phyloP scores from a whole-genome alignment of 2,113 vertebrate species.

The Ochotona princeps region DNA sequence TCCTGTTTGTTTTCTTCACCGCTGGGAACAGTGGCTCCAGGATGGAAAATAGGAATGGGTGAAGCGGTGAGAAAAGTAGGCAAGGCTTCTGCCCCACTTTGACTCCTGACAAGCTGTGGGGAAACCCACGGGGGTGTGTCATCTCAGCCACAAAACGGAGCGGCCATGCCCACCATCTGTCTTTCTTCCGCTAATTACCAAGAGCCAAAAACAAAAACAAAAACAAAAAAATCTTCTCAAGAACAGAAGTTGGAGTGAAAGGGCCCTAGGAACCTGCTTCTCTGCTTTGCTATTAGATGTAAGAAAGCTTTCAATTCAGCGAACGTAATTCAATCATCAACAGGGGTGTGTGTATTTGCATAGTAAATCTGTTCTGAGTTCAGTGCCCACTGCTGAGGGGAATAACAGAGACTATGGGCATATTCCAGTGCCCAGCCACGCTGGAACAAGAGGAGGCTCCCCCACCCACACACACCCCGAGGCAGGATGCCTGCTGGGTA shows the following conservation, averaged over 20 bases:
- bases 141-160: neutral
- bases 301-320: neutral
- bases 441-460: fast-evolving
- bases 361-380: neutral
- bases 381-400: neutral
- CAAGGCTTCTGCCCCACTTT: neutral
- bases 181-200: neutral
- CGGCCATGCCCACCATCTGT: neutral
- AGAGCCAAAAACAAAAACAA: neutral
- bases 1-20: too few species aligned
- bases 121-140: neutral
- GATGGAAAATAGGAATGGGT: fast-evolving
- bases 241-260: neutral
- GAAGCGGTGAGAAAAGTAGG: neutral
- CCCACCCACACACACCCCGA: too few species aligned
- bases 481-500: too few species aligned
- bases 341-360: fast-evolving
- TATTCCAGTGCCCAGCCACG: neutral
- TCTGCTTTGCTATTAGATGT: neutral
- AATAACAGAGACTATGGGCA: too few species aligned
- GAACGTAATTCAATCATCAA: neutral
- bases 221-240: neutral
- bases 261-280: neutral
- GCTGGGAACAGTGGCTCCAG: neutral
- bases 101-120: too few species aligned